Conservation (phyloP, 2,113 vertebrate species). For the Eira barbara region DNA sequence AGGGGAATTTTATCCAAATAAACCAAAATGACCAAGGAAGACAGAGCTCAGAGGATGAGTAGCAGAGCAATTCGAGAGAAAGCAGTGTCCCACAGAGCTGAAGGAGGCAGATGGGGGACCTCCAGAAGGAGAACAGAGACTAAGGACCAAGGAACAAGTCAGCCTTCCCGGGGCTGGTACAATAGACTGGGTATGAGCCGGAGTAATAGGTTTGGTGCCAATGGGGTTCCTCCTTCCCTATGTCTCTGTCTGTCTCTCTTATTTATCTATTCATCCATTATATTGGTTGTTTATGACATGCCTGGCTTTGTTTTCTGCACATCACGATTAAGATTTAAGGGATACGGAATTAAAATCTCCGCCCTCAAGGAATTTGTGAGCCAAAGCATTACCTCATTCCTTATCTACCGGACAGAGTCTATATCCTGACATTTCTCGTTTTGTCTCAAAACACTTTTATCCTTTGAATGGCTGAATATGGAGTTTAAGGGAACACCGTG, state of each 20-base stretch:
- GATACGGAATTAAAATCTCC: constrained; percentile 40
- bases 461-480: neutral
- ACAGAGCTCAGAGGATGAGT: neutral
- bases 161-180: neutral
- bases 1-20: neutral
- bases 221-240: too few species aligned
- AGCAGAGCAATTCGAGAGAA: neutral
- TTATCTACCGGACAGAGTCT: constrained; percentile 25
- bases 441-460: neutral
- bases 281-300: neutral
- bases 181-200: neutral
- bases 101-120: neutral
- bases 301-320: constrained; percentile 20
- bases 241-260: neutral
- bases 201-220: neutral
- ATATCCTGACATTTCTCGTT: constrained; percentile 22
- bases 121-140: neutral
- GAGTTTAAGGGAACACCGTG: neutral
- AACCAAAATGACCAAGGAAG: neutral
- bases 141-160: neutral
- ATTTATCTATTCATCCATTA: neutral
- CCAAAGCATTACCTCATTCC: constrained; percentile 23
- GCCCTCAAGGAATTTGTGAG: constrained; percentile 46
- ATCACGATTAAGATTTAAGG: constrained; percentile 16
- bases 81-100: neutral